phyloP scores from a whole-genome alignment of 2,797 vertebrate genomes.

The Anguilla megastoma region DNA sequence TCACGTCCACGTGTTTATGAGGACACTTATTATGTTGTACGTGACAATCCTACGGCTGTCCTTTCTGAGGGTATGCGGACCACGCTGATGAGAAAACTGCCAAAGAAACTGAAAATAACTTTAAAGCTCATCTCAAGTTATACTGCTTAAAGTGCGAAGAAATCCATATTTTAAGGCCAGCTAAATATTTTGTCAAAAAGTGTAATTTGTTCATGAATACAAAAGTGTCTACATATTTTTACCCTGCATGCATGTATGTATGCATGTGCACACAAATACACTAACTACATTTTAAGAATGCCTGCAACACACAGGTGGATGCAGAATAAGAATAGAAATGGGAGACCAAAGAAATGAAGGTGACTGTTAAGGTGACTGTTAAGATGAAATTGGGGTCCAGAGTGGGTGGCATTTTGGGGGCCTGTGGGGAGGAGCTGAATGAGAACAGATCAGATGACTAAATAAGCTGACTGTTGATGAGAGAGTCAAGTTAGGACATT shows the following conservation, averaged over 20 bases:
- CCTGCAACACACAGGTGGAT: neutral
- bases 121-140: neutral
- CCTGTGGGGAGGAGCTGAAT: too few relatives aligned
- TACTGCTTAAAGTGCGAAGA: neutral
- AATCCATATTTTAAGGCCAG: neutral
- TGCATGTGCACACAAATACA: neutral
- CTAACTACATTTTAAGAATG: neutral
- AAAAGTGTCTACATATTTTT: neutral
- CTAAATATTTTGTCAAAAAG: neutral
- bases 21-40: constrained; percentile 1
- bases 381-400: too few relatives aligned
- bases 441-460: too few relatives aligned
- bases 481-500: too few relatives aligned
- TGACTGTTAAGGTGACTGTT: too few relatives aligned
- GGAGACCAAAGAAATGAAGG: neutral
- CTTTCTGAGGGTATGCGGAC: constrained; percentile 10
- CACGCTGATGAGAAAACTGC: neutral
- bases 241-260: constrained; percentile 9
- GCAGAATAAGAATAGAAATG: neutral
- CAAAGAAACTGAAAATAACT: constrained; percentile 35
- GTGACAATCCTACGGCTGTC: neutral
- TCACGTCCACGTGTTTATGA: neutral
- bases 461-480: too few relatives aligned
- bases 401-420: too few relatives aligned
- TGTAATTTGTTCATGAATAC: constrained; percentile 31